Base-by-base conservation (phyloP, 2,113 vertebrate genomes). In the Buteo buteo region DNA sequence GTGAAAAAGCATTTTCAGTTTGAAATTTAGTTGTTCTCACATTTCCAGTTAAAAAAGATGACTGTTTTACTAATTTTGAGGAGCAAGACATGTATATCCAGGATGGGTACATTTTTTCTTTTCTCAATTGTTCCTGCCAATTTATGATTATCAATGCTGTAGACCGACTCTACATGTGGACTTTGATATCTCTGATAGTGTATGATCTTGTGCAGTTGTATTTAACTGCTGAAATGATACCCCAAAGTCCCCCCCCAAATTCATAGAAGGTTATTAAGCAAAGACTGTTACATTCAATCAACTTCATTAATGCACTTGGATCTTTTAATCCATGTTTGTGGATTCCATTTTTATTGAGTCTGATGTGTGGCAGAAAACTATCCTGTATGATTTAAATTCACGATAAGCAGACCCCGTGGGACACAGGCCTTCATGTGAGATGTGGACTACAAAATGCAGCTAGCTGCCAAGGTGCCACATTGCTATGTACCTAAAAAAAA, bases 251-350 rank as follows among this genome's bases (percentile, higher is more conserved):
- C 22, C 65, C 22, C 90, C 91, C 65, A 50, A 82, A 55, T 93
- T 89, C 54, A 59, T 21, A 90, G 24, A 74, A 94, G 16, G 38
- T 94, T 96, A 84, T 72, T 93, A 95, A 94, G 45, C 55, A 74
- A 57, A 92, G 58, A 72, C 54, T 58, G 17, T 90, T 89, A 71
- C 26, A 25, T 69, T 88, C 77, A 80, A 88, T 87, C 82, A 90
- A 82, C 58, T 84, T 90, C 57, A 79, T 81, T 92, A 92, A 88
- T 66, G 66, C 36, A 91, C 91, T 61, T 94, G 36, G 62, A 47
- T 25, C 74, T 71, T 94, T 96, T 80, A 84, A 90, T 80, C 58
- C 62, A 52, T 38, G 45, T 92, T 94, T 89, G 64, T 67, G 47
- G 45, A 24, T 95, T 96, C 73, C 11, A 76, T 90, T 96, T 96